Evolutionary conservation across 2,113 vertebrate species (phyloP).

Genomic region (Pituophis catenifer): DNA sequence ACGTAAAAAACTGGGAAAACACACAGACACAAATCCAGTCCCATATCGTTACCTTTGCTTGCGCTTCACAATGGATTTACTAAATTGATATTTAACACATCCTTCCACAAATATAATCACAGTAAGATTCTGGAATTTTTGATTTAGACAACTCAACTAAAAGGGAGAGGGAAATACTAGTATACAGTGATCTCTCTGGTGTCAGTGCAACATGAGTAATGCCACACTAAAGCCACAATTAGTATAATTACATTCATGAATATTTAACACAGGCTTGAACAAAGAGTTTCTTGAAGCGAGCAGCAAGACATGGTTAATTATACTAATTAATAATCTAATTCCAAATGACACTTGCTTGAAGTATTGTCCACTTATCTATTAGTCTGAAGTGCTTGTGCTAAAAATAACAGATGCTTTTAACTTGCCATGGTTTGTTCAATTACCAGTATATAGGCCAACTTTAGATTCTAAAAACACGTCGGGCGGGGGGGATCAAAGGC

Average conservation of each 20-base stretch:
- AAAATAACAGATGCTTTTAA: constrained; percentile 15
- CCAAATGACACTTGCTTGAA: constrained; percentile 30
- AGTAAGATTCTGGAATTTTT: neutral
- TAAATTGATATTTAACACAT: neutral
- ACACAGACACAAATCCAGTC: neutral
- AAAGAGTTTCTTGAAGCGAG: constrained; percentile 20
- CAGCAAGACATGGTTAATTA: constrained; percentile 34
- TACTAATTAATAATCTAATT: constrained; percentile 43
- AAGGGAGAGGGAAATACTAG: neutral
- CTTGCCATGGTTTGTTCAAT: constrained; percentile 17
- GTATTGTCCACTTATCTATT: constrained; percentile 27
- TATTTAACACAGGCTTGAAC: constrained; percentile 12
- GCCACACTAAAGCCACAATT: neutral
- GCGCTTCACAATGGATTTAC: neutral
- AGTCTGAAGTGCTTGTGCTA: constrained; percentile 14
- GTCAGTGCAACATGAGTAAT: constrained; percentile 2
- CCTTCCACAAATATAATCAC: neutral
- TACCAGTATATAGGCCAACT: constrained; percentile 8
- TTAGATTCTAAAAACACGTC: constrained; percentile 1
- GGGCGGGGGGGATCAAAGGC: neutral
- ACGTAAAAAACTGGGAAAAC: neutral
- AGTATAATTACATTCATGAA: constrained; percentile 8
- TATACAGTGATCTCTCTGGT: neutral
- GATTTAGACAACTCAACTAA: neutral
- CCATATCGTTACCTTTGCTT: too few relatives aligned